Evolutionary conservation across 2,888 invertebrate species (phyloP), one percentile per base, ranked within the genome.

Genomic region (Cecidostiba fungosa): DNA sequence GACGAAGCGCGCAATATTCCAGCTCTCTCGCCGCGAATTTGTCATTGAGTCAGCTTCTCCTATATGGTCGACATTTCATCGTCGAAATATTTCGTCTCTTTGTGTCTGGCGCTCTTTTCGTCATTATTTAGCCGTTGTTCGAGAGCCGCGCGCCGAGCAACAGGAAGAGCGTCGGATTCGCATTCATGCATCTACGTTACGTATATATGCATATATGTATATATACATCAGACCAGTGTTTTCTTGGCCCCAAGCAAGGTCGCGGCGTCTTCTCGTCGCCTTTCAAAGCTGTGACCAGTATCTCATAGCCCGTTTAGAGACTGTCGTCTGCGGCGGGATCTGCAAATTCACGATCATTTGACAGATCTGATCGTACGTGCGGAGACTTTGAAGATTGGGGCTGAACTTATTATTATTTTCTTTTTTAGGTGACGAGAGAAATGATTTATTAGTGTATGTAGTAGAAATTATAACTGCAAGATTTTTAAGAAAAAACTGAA

Each of bases 41-140:
- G 82, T 77, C 76, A 70, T 77, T 54, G 70, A 83, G 59, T 66
- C 26, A 10, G 39, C 59, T 26, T 3, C 50, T 50, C 0, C 12
- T 50, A 50, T 50, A 50, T 14, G 72, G 43, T 1, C 47, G 69
- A 23, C 26, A 16, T 78, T 76, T 80, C 26, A 81, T 80, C 59
- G 39, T 32, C 72, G 77, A 79, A 82, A 77, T 43, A 62, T 36
- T 70, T 72, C 59, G 70, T 84, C 59, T 85, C 73, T 83, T 82
- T 83, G 32, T 85, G 73, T 66, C 84, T 80, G 54, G 82, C 12
- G 5, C 59, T 50, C 32, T 72, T 66, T 50, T 43, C 59, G 47
- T 66, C 77, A 72, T 85, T 85, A 72, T 85, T 85, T 86, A 43
- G 43, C 66, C 72, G 36, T 8, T 0, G 26, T 26, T 66, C 62